A percentile compares a stretch with the other conserved stretches of the same genome.
phyloP scores from a whole-genome alignment of 1,140 invertebrate species.

The Tetramorium simillimum region DNA sequence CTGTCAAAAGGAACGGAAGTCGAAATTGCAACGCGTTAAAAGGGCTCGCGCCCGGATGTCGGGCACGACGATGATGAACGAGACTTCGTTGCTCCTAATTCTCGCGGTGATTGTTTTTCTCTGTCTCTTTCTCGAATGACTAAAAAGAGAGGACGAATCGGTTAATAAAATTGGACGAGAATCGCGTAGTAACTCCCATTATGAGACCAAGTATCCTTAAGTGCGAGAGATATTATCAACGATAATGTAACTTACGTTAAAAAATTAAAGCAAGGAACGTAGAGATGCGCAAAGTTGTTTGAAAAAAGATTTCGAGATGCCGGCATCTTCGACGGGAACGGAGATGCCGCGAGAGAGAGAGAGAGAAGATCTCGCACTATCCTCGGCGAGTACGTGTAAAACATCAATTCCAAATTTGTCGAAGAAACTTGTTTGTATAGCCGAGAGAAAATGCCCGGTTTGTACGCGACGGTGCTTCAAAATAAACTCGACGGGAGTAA shows the following conservation, averaged over 20 bases:
- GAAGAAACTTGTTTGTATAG: not conserved
- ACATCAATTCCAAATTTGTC: not conserved
- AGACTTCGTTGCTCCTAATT: conserved; percentile 35
- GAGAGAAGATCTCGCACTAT: not conserved
- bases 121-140: not conserved
- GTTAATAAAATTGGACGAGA: not conserved
- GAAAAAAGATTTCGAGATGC: not conserved
- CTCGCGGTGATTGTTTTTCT: conserved; percentile 30
- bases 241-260: not conserved
- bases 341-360: not conserved
- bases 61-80: conserved; percentile 41
- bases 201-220: not conserved
- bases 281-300: not conserved
- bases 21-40: conserved; percentile 65
- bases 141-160: not conserved
- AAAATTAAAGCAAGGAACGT: not conserved
- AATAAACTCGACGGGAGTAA: not conserved
- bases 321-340: not conserved
- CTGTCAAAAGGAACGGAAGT: conserved; percentile 59
- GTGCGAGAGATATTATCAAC: not conserved
- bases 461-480: not conserved
- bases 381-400: not conserved
- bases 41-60: conserved; percentile 39
- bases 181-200: not conserved
- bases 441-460: not conserved